Evolutionary conservation across 2,888 invertebrate genomes (phyloP).

Genomic region (Exocentrus adspersus): DNA sequence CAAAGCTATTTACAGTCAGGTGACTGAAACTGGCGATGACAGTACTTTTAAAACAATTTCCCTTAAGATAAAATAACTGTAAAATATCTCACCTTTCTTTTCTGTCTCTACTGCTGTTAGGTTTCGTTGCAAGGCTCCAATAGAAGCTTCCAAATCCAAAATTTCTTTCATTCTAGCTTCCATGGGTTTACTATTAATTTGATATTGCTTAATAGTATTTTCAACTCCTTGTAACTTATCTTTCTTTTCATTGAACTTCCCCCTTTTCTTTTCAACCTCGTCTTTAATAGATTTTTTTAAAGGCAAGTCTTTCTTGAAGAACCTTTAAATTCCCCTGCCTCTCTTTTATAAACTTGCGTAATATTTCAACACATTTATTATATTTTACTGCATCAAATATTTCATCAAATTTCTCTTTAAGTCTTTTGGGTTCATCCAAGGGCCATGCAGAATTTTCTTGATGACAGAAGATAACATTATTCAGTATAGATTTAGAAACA

Average conservation of each 20-base stretch:
- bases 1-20: too few species aligned
- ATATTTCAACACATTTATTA: constrained; percentile 85
- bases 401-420: constrained; percentile 97
- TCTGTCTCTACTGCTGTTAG: constrained; percentile 67
- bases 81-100: constrained; percentile 64
- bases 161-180: constrained; percentile 60
- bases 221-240: constrained; percentile 69
- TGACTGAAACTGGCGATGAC: too few species aligned
- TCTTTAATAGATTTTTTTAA: constrained; percentile 69
- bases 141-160: constrained; percentile 56
- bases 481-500: constrained; percentile 93
- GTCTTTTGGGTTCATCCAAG: constrained; percentile 88
- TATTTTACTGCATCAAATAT: constrained; percentile 96
- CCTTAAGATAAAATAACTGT: too few species aligned
- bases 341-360: constrained; percentile 76
- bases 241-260: constrained; percentile 72
- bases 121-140: constrained; percentile 55
- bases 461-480: constrained; percentile 98
- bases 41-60: too few species aligned
- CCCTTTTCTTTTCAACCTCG: constrained; percentile 71
- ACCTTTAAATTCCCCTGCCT: constrained; percentile 57
- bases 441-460: constrained; percentile 99
- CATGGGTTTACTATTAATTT: constrained; percentile 63
- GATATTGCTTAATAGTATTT: constrained; percentile 63
- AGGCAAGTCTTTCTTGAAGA: constrained; percentile 67